These are phyloP conservation scores for Eumerus sabulonum DNA, from an alignment of 2,888 invertebrate species.

Conservation along the genomic window DNA sequence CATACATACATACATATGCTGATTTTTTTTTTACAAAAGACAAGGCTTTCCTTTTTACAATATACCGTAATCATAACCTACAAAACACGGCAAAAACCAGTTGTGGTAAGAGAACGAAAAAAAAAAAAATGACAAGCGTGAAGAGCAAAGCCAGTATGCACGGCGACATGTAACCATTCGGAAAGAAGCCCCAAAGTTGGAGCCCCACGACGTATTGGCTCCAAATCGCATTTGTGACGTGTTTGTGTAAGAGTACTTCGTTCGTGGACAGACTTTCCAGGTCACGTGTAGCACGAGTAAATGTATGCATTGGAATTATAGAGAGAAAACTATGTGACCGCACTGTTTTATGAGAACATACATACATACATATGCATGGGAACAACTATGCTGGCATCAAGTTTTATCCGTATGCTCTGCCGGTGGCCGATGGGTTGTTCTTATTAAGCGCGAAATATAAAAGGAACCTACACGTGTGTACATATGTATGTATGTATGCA, in stretches of 20 bases:
- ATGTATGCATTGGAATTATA: not conserved
- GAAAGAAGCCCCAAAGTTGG: constrained; percentile 51
- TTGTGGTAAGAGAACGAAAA: constrained; percentile 19
- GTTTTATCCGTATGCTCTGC: not conserved
- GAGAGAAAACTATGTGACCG: no score
- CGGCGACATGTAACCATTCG: constrained; percentile 32
- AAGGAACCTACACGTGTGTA: no score
- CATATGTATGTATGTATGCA: no score
- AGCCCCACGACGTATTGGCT: constrained; percentile 8
- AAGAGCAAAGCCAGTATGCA: constrained; percentile 1
- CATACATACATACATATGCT: constrained; percentile 11
- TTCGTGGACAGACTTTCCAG: constrained; percentile 24
- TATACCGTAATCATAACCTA: constrained; percentile 65
- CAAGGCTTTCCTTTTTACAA: constrained; percentile 11
- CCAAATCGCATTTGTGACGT: no score
- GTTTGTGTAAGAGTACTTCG: constrained; percentile 30
- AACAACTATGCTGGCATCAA: no score
- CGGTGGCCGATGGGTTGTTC: not conserved
- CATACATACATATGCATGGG: no score
- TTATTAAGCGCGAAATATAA: constrained; percentile 19
- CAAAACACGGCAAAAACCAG: constrained; percentile 58
- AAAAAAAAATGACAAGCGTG: constrained; percentile 3
- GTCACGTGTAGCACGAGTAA: constrained; percentile 66
- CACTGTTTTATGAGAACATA: no score
- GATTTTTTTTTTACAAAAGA: constrained; percentile 9